phyloP scores from a whole-genome alignment of 1,140 invertebrate genomes.

The Bombus fervidus region DNA sequence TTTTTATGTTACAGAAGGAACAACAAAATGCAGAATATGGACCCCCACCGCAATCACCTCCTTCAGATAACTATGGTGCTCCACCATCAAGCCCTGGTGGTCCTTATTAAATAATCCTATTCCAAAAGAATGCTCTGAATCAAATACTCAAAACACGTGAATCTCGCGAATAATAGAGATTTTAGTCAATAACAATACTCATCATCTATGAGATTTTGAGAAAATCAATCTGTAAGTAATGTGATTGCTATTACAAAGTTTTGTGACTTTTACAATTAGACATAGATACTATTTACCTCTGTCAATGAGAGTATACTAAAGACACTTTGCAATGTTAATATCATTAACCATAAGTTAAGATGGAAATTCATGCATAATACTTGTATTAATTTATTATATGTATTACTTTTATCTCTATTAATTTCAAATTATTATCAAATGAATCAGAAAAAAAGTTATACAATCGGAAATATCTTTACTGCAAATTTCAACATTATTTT shows the following conservation, averaged over 20 bases:
- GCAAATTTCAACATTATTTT: not conserved
- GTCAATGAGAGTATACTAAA: not conserved
- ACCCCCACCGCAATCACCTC: conserved; percentile 74
- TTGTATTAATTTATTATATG: not conserved
- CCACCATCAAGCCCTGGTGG: conserved; percentile 73
- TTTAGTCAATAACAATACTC: not conserved
- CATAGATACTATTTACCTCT: not conserved
- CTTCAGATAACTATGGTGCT: conserved; percentile 79
- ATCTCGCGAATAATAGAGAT: not conserved
- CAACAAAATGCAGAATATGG: conserved; percentile 79
- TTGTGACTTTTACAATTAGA: conserved; percentile 2
- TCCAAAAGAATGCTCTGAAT: not conserved
- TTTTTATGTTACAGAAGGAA: conserved; percentile 72
- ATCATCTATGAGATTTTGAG: conserved; percentile 5
- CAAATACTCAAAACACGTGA: conserved; percentile 9
- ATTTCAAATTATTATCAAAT: not conserved
- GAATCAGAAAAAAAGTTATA: not conserved
- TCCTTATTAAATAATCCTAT: conserved; percentile 65
- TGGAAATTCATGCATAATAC: not conserved
- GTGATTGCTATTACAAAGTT: not conserved
- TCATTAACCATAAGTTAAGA: not conserved
- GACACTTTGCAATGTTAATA: not conserved
- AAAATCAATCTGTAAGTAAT: not conserved
- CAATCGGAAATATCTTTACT: not conserved
- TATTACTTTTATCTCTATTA: not conserved